Evolutionary conservation across 2,797 vertebrate genomes (phyloP), one percentile per base, ranked within the genome.

Genomic region (Dipus sagitta): DNA sequence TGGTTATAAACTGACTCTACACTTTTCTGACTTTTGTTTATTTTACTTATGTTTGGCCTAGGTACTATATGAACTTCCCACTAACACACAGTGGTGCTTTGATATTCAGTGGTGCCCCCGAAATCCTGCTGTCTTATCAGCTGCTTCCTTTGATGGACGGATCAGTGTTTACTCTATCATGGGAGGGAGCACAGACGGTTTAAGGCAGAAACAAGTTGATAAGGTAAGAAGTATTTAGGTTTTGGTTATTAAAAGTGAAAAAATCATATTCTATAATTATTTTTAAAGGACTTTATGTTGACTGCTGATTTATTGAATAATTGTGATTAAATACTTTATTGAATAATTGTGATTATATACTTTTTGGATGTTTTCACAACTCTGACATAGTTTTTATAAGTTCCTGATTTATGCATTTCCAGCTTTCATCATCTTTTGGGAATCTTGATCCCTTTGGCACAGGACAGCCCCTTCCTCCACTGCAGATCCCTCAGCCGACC

Each of bases 31-130:
- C 34, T 77, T 47, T 34, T 60, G n/a, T 71, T 72, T 2, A 67
- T 34, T 85, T 54, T 32, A 15, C 47, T 82, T 82, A 21, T 62
- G 92, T 91, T 90, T 90, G 68, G 23, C 12, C 21, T 98, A 99
- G 99, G 98, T 99, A 75, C 96, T 99, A 88, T 99, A 99, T 21
- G 99, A 99, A 98, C 96, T 99, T 91, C 99, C 99, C 47, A 99
- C 98, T 2, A 99, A 98, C 95, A 99, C 99, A 0, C 99, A 99
- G 97, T 99, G 99, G 99, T 99, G 99, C 97, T 99, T 99, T 72
- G 99, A 99, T 92, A 99, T 99, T 97, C 99, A 99, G 98, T 99
- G 99, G 99, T 99, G 99, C 92, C 99, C 99, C 15, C 98, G 99
- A 88, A 99, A 99, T 96, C 99, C 99, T 0, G 99, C 99, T 0